Evolutionary conservation across 2,797 vertebrate genomes (phyloP).

Genomic region (Pangasius mekongensis): DNA sequence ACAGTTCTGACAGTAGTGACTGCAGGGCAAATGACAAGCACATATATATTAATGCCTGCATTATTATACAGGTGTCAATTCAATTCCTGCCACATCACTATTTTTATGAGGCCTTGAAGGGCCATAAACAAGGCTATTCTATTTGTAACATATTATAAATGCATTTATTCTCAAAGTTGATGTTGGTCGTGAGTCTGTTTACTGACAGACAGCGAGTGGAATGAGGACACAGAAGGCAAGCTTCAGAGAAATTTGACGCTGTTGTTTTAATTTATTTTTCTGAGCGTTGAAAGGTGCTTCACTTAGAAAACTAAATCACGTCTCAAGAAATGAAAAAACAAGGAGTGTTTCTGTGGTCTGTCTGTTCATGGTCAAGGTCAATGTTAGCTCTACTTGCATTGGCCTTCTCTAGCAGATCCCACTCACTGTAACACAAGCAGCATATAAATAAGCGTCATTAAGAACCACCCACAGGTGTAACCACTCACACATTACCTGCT

Average conservation of each 20-base stretch:
- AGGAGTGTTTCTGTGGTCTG: neutral
- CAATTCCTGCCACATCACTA: neutral
- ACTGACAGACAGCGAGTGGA: neutral
- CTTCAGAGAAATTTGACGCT: neutral
- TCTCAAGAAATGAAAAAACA: neutral
- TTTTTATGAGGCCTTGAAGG: neutral
- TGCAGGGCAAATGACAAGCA: neutral
- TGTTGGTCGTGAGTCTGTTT: neutral
- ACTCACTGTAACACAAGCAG: neutral
- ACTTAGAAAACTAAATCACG: neutral
- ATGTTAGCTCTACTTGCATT: neutral
- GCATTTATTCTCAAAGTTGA: neutral
- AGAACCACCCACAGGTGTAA: neutral
- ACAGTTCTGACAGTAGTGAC: neutral
- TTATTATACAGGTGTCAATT: neutral
- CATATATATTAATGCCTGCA: no score
- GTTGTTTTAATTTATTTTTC: neutral
- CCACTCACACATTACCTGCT: neutral
- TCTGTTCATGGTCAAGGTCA: neutral
- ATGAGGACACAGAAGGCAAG: neutral
- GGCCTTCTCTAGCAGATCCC: neutral
- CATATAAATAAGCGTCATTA: neutral
- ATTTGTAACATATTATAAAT: neutral
- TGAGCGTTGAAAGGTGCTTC: neutral
- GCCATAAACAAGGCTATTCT: neutral